Base-by-base conservation (phyloP, 2,888 invertebrate genomes). In the Leptinotarsa juncta region DNA sequence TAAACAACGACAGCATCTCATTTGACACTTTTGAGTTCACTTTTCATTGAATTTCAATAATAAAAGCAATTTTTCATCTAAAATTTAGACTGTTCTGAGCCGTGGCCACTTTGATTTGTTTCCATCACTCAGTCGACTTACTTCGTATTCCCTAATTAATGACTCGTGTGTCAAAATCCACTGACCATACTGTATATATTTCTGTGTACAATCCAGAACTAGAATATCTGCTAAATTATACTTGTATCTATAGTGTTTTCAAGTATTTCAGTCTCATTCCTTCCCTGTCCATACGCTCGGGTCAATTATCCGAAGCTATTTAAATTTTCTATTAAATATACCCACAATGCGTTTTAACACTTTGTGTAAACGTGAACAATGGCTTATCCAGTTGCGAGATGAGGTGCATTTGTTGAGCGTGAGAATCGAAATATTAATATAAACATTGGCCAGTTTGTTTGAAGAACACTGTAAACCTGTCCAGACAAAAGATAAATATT, bases 401-500 rank as follows among this genome's bases (percentile, higher is more conserved):
- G 66, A 74, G 74, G 51, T 70, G 74, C 74, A 60, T 73, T 76
- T 67, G 77, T 53, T 71, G 70, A 72, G 72, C 77, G 77, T 77
- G 77, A 77, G 77, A 77, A 77, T 73, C 67, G 84, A 84, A 85
- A 83, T 82, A 83, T 83, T 82, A 84, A 84, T 83, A 84, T 82
- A 85, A 84, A 85, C 84, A 84, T 81, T 78, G 82, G 82, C 81
- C 79, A 81, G 84, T 83, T 81, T 81, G 81, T 81, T 85, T 86
- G 84, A 83, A 81, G 82, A 84, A 83, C 82, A 82, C 80, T 81
- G 81, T 81, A 84, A 84, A 84, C 83, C 83, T 83, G 81, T 79
- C 80, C 84, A 85, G 84, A 84, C 85, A 83, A 84, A 84, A 83
- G 85, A 85, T 85, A 85, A 74, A 85, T 84, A 83, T 83, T 85